Percentiles rank a stretch among this genome's conserved stretches.
Conservation (phyloP, 2,888 invertebrate species). For the Philonicus albiceps region DNA sequence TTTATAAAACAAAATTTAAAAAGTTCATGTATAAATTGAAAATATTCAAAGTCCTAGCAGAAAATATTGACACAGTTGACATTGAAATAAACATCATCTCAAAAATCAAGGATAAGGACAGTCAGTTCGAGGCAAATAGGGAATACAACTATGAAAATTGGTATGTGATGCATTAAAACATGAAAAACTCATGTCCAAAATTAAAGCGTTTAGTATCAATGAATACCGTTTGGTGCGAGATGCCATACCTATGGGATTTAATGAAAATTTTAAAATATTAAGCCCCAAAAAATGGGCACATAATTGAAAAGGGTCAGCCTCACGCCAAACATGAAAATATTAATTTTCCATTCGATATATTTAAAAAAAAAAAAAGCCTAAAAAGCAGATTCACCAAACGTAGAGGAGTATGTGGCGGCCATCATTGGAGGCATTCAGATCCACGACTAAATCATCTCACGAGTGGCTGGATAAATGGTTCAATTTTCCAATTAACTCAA, state of each 20-base stretch:
- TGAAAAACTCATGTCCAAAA: not conserved
- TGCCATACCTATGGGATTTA: not conserved
- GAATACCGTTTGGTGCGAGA: not conserved
- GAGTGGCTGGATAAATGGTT: slow-evolving; percentile 22
- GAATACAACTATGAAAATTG: no score
- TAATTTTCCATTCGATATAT: slow-evolving; percentile 19
- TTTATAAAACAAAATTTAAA: no score
- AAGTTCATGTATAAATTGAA: no score
- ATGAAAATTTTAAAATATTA: not conserved
- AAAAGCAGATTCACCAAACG: no score
- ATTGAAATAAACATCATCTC: no score
- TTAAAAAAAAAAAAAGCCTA: slow-evolving; percentile 1
- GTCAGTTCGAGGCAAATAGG: no score
- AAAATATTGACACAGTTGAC: no score
- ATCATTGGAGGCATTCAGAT: not conserved
- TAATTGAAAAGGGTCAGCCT: not conserved
- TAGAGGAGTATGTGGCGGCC: not conserved
- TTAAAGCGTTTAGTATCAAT: not conserved
- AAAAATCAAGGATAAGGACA: no score
- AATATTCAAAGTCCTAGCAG: no score
- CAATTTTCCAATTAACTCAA: slow-evolving; percentile 40
- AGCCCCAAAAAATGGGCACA: not conserved
- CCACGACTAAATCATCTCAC: slow-evolving; percentile 13
- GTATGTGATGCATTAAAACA: not conserved
- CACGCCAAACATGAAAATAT: not conserved